These are phyloP conservation scores for Drosophila meridionalis DNA, from an alignment of 2,888 invertebrate species.

Conservation along the genomic window DNA sequence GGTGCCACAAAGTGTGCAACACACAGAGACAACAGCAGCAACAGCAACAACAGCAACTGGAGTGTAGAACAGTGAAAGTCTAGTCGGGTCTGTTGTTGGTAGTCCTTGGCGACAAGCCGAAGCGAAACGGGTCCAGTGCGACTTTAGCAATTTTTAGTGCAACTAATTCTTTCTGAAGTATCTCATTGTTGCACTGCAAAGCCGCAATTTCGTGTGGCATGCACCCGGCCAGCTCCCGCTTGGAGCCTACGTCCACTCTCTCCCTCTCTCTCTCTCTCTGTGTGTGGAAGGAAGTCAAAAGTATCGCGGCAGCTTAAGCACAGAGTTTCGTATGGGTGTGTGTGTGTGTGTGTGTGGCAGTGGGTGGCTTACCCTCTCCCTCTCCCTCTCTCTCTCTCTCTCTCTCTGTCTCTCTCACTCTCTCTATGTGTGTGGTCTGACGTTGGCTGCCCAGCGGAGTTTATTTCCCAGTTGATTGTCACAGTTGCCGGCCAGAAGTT, in stretches of 20 bases:
- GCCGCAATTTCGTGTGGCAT: constrained; percentile 79
- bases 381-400: too few species aligned
- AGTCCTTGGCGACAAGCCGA: constrained; percentile 24
- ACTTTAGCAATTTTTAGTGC: constrained; percentile 81
- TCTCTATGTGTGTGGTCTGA: neutral
- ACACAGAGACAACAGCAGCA: constrained; percentile 26
- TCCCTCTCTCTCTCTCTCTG: neutral
- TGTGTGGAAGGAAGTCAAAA: constrained; percentile 75
- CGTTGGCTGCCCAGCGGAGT: constrained; percentile 57
- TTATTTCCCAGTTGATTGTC: constrained; percentile 80
- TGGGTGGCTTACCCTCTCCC: constrained; percentile 2
- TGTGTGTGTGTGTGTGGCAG: neutral
- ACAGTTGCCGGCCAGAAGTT: constrained; percentile 51
- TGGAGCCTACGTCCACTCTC: constrained; percentile 60
- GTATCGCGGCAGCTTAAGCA: constrained; percentile 78
- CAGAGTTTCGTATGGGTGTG: constrained; percentile 18
- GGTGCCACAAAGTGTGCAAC: constrained; percentile 50
- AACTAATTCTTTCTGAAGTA: constrained; percentile 82
- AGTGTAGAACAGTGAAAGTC: constrained; percentile 60
- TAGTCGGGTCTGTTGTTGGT: constrained; percentile 24
- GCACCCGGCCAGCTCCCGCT: constrained; percentile 39
- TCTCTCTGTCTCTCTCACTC: too few species aligned
- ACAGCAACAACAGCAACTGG: constrained; percentile 28
- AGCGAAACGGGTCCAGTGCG: constrained; percentile 52
- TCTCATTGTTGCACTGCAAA: constrained; percentile 80